Evolutionary conservation across 37 sponge, comb jelly and placozoan genomes (phyloP).

Genomic region (Sycon ciliatum): DNA sequence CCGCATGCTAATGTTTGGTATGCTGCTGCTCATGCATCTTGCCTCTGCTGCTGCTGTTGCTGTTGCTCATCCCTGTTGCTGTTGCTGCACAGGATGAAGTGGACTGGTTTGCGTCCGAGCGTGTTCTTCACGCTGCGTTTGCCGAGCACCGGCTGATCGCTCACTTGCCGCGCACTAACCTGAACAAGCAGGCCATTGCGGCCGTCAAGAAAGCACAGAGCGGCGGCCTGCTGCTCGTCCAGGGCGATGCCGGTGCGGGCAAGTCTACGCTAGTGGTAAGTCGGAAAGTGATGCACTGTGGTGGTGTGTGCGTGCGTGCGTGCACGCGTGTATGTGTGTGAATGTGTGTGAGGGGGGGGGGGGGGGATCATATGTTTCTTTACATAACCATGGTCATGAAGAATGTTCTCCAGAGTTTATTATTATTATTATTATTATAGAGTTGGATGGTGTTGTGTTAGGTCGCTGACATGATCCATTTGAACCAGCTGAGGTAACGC

Average conservation of each 20-base stretch:
- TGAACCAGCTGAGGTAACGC: too few relatives aligned
- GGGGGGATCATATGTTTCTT: background rate
- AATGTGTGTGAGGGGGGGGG: background rate
- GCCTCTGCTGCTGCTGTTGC: too few relatives aligned
- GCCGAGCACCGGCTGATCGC: slow-evolving; percentile 36
- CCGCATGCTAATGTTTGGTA: too few relatives aligned
- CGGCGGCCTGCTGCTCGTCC: slow-evolving; percentile 29
- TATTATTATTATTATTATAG: too few relatives aligned
- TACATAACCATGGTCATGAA: too few relatives aligned
- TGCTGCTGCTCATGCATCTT: too few relatives aligned
- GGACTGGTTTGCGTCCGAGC: slow-evolving; percentile 39
- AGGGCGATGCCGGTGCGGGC: slow-evolving; percentile 80
- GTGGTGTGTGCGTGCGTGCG: background rate
- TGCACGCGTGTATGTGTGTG: background rate
- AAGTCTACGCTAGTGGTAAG: slow-evolving; percentile 80
- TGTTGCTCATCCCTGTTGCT: too few relatives aligned
- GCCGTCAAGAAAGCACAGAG: slow-evolving; percentile 17
- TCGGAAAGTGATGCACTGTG: background rate
- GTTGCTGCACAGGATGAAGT: slow-evolving; percentile 18
- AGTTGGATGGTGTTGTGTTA: too few relatives aligned
- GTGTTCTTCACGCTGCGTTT: slow-evolving; percentile 47
- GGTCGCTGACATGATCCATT: too few relatives aligned
- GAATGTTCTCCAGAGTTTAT: too few relatives aligned
- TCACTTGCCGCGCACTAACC: slow-evolving; percentile 51
- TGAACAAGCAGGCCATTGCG: slow-evolving; percentile 38